Percentiles rank a stretch among this genome's conserved stretches.
phyloP scores from a whole-genome alignment of 2,797 vertebrate species.

The Passerculus sandwichensis region DNA sequence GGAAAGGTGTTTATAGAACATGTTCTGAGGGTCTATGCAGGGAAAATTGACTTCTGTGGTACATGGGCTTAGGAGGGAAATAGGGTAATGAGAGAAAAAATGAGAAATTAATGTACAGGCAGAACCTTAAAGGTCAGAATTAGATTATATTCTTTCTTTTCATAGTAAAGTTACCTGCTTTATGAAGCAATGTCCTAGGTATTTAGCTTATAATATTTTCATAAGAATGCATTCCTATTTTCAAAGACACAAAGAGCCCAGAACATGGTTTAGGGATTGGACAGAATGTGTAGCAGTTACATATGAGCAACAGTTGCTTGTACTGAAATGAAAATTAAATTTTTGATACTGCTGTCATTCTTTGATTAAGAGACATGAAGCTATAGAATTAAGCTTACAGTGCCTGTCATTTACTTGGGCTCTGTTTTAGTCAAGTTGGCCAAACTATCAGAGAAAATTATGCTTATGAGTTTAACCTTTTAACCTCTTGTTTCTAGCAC shows the following conservation, averaged over 20 bases:
- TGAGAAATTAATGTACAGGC: neutral
- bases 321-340: neutral
- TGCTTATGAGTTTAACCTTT: constrained; percentile 28
- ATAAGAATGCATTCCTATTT: neutral
- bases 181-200: neutral
- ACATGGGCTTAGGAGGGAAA: neutral
- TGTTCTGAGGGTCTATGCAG: neutral
- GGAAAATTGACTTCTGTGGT: neutral
- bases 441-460: neutral
- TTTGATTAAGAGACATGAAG: neutral
- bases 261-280: neutral
- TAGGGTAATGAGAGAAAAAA: neutral
- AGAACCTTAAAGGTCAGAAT: neutral
- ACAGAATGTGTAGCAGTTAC: neutral
- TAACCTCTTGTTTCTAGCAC: constrained; percentile 29
- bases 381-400: neutral
- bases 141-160: neutral
- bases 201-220: constrained; percentile 12
- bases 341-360: neutral
- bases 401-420: neutral
- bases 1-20: neutral
- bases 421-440: neutral
- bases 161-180: neutral
- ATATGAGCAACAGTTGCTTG: neutral
- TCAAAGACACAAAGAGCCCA: neutral